phyloP scores from a whole-genome alignment of 2,113 vertebrate species.

The Salvelinus namaycush region DNA sequence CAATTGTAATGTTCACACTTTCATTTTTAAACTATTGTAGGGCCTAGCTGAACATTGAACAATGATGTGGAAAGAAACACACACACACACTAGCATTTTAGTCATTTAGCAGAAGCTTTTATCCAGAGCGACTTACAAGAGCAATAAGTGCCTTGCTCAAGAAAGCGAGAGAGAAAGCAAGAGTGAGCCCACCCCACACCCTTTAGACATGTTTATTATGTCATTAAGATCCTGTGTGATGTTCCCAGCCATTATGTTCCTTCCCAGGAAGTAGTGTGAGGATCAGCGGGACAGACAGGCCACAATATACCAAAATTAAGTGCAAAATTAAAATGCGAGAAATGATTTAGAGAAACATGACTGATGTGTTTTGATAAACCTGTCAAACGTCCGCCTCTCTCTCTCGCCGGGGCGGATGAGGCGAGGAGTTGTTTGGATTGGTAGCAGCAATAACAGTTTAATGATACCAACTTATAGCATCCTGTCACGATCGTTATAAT shows the following conservation, averaged over 20 bases:
- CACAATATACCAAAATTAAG: slow-evolving; percentile 24
- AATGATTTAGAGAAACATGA: slow-evolving; percentile 33
- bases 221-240: neutral
- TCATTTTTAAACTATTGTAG: neutral
- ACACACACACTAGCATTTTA: neutral
- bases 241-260: neutral
- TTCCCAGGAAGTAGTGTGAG: slow-evolving; percentile 10
- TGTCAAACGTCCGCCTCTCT: slow-evolving; percentile 23
- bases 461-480: slow-evolving; percentile 35
- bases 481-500: no score
- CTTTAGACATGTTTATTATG: neutral
- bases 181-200: neutral
- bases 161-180: no score
- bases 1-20: neutral
- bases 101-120: no score
- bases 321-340: slow-evolving; percentile 8
- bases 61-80: neutral
- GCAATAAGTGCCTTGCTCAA: no score
- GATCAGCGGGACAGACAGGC: slow-evolving; percentile 23
- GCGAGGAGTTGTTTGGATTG: slow-evolving; percentile 10
- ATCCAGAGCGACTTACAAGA: no score
- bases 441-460: slow-evolving; percentile 25
- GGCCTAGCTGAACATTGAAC: neutral
- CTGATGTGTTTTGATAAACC: slow-evolving; percentile 49
- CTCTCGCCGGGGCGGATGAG: neutral